These are phyloP conservation scores for Epinotia demarniana DNA, from an alignment of 2,888 invertebrate species.

Conservation along the genomic window DNA sequence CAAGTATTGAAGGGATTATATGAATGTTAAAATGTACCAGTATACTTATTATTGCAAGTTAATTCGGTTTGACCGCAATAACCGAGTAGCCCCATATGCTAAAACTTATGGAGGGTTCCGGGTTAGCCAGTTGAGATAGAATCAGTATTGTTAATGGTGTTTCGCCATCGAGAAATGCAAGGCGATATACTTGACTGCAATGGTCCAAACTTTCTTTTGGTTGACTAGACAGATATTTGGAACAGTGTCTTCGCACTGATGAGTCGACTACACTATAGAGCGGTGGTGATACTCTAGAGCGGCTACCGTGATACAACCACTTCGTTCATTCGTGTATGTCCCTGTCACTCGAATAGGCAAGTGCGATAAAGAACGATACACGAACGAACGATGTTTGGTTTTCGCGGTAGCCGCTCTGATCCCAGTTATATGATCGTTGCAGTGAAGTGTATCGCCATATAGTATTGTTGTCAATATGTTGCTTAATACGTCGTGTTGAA, in stretches of 20 bases:
- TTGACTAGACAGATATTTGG: too few relatives aligned
- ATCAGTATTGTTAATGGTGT: constrained; percentile 43
- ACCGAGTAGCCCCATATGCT: constrained; percentile 11
- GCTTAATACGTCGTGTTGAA: constrained; percentile 18
- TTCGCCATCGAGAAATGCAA: constrained; percentile 16
- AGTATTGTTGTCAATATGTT: constrained; percentile 4
- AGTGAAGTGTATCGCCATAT: constrained; percentile 6
- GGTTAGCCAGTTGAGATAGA: neutral
- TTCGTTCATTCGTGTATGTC: too few relatives aligned
- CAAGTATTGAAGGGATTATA: neutral
- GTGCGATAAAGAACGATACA: too few relatives aligned
- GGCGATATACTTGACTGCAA: constrained; percentile 2
- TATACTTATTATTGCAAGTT: neutral
- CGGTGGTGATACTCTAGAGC: too few relatives aligned
- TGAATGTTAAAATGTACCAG: too few relatives aligned
- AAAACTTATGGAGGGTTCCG: constrained; percentile 43
- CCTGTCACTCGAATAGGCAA: too few relatives aligned
- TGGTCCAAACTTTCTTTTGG: neutral
- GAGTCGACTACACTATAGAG: too few relatives aligned
- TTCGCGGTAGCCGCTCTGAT: neutral
- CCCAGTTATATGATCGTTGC: neutral
- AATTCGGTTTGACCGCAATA: neutral
- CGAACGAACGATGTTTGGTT: too few relatives aligned
- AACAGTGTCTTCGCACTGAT: too few relatives aligned
- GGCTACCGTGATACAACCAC: too few relatives aligned